A percentile compares a stretch with the other conserved stretches of the same genome.
Evolutionary conservation across 2,113 vertebrate genomes (phyloP).

Genomic region (human (Homo sapiens)): DNA sequence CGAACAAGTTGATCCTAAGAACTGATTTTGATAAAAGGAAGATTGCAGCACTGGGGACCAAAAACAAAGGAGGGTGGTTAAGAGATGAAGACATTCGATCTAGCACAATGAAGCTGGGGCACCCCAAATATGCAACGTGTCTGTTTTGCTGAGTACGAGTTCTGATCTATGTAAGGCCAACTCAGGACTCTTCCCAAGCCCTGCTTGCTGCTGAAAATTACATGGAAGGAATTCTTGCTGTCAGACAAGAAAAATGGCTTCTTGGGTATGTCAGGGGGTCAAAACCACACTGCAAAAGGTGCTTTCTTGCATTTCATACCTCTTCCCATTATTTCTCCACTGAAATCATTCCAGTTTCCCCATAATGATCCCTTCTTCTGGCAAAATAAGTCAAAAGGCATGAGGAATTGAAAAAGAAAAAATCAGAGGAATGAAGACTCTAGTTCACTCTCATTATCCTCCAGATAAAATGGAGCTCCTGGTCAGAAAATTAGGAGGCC

Average conservation of each 20-base stretch:
- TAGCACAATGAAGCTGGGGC: background rate
- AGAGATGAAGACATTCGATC: background rate
- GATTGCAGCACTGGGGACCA: background rate
- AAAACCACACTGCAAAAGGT: background rate
- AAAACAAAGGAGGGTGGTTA: background rate
- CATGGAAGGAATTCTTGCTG: background rate
- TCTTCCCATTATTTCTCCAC: background rate
- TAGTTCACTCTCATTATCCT: background rate
- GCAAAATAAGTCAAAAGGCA: background rate
- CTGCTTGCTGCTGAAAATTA: background rate
- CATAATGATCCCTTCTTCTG: background rate
- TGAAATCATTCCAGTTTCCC: background rate
- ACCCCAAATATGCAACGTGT: rapidly evolving
- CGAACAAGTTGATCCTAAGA: background rate
- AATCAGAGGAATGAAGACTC: background rate
- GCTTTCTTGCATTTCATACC: background rate
- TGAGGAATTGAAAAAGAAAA: background rate
- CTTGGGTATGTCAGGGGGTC: background rate
- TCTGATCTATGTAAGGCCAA: background rate
- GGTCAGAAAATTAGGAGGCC: background rate
- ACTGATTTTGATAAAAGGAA: background rate
- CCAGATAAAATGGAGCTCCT: background rate
- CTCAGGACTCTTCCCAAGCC: background rate
- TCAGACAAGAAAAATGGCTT: background rate
- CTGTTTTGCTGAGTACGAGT: background rate